Conservation (phyloP, 2,888 invertebrate species). For the Cyrtodaria siliqua region DNA sequence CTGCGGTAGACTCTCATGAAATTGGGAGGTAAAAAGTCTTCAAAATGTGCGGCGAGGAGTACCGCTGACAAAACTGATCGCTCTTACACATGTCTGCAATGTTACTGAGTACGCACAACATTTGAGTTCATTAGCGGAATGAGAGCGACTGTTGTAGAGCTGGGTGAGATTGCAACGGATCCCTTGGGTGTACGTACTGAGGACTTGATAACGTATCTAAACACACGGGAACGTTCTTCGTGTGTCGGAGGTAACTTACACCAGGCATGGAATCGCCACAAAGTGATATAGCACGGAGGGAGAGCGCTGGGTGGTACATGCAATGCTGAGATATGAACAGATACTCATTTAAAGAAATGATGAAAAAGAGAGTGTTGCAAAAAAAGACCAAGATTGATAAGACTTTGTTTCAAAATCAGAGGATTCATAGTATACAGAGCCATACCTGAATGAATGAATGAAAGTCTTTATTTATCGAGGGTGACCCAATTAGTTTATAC, state of each 20-base stretch:
- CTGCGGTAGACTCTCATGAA: conserved; percentile 52
- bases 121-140: conserved; percentile 49
- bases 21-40: conserved; percentile 43
- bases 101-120: conserved; percentile 45
- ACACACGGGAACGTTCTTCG: conserved; percentile 19
- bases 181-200: conserved; percentile 34
- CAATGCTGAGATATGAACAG: too few species aligned
- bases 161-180: conserved; percentile 18
- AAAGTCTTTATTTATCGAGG: too few species aligned
- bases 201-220: conserved; percentile 48
- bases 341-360: too few species aligned
- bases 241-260: conserved; percentile 25
- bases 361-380: too few species aligned
- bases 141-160: conserved; percentile 21
- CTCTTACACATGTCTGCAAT: conserved; percentile 42
- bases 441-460: too few species aligned
- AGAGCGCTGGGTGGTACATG: too few species aligned
- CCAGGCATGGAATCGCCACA: not conserved
- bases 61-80: conserved; percentile 36
- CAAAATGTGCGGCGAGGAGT: conserved; percentile 24
- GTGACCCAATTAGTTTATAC: too few species aligned
- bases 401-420: too few species aligned
- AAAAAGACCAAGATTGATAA: too few species aligned
- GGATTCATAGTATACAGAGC: too few species aligned
- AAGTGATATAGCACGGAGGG: conserved; percentile 38